These are phyloP conservation scores for Aphodius granarius DNA, from an alignment of 2,888 invertebrate species.

Conservation along the genomic window DNA sequence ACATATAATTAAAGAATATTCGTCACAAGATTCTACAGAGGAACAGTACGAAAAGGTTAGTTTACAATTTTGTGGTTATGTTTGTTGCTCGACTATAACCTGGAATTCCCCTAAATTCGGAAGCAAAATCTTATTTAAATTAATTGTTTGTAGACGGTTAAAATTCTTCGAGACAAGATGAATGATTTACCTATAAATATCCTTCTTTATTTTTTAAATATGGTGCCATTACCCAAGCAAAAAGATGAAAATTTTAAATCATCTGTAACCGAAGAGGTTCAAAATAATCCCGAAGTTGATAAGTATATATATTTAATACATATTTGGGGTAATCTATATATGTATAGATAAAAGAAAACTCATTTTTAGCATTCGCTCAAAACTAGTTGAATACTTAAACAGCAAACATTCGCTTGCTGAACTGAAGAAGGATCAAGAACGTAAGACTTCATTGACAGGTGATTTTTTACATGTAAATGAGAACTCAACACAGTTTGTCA, in stretches of 20 bases:
- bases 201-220: constrained; percentile 47
- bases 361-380: constrained; percentile 32
- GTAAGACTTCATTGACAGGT: constrained; percentile 1
- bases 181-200: constrained; percentile 49
- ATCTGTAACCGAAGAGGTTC: constrained; percentile 18
- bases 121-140: neutral
- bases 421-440: constrained; percentile 19
- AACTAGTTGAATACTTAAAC: constrained; percentile 34
- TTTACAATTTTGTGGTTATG: neutral
- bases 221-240: constrained; percentile 46
- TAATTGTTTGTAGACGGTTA: constrained; percentile 40
- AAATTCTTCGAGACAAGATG: constrained; percentile 45
- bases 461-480: constrained; percentile 15
- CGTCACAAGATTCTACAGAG: constrained; percentile 40
- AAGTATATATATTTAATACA: no score
- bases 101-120: neutral
- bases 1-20: constrained; percentile 45
- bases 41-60: constrained; percentile 46
- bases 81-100: neutral
- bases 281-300: constrained; percentile 16
- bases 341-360: neutral
- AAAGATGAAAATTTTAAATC: constrained; percentile 20
- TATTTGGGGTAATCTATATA: no score
- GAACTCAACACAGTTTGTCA: constrained; percentile 17
- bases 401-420: constrained; percentile 26